Percentiles rank a stretch among this genome's conserved stretches.
phyloP scores from a whole-genome alignment of 1,140 invertebrate species.

The Caenorhabditis latens region DNA sequence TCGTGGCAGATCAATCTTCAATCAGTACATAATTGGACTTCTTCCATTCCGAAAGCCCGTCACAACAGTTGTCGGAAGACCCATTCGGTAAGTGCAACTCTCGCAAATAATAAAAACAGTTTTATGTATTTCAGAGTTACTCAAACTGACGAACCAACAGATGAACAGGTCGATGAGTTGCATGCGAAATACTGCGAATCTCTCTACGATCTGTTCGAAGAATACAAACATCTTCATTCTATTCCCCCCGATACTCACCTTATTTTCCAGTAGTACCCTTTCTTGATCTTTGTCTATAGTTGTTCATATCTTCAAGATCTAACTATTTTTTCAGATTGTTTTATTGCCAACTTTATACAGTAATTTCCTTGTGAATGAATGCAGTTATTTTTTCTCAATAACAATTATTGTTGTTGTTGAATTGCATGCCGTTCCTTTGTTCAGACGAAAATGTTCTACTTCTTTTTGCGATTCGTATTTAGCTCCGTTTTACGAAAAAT shows the following conservation, averaged over 20 bases:
- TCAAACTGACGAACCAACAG: constrained; percentile 48
- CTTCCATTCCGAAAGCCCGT: constrained; percentile 86
- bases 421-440: too few relatives aligned
- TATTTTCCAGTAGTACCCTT: constrained; percentile 55
- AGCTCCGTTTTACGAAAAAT: too few relatives aligned
- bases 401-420: too few relatives aligned
- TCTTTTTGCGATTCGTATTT: too few relatives aligned
- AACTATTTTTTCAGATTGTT: neutral
- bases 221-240: constrained; percentile 60
- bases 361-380: constrained; percentile 33
- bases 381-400: neutral
- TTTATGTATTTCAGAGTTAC: constrained; percentile 15
- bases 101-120: neutral
- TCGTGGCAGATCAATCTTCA: constrained; percentile 87
- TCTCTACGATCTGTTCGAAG: constrained; percentile 60
- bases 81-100: constrained; percentile 44
- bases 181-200: constrained; percentile 65
- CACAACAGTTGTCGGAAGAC: constrained; percentile 82
- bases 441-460: too few relatives aligned
- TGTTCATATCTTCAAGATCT: neutral
- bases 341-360: constrained; percentile 12
- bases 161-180: constrained; percentile 64
- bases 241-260: constrained; percentile 58
- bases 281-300: neutral
- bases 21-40: constrained; percentile 88